A percentile compares a stretch with the other conserved stretches of the same genome.
These are phyloP conservation scores for Amorpha juglandis DNA, from an alignment of 2,888 invertebrate species.

Conservation along the genomic window DNA sequence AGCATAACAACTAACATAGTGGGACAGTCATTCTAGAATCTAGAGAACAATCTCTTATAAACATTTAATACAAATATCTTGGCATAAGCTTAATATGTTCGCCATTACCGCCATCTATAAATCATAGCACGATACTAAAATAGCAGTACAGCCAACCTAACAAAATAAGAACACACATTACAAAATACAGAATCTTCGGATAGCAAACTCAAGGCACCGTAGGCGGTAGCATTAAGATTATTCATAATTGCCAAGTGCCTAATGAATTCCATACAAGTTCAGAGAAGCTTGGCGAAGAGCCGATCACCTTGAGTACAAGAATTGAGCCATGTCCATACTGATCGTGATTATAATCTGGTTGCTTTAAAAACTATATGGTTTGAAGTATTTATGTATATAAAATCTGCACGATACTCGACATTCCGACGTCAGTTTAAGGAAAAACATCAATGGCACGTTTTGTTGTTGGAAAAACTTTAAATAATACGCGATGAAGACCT, in stretches of 20 bases:
- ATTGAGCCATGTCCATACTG: background rate
- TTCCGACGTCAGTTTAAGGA: background rate
- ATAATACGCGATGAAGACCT: too few relatives aligned
- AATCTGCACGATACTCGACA: background rate
- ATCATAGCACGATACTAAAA: background rate
- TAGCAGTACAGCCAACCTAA: slow-evolving; percentile 2
- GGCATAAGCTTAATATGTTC: background rate
- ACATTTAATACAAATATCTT: too few relatives aligned
- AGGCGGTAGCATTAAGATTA: slow-evolving; percentile 19
- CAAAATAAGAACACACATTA: background rate
- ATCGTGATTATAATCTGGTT: slow-evolving; percentile 6
- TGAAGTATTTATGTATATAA: background rate
- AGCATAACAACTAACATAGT: background rate
- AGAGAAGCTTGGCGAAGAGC: slow-evolving; percentile 29
- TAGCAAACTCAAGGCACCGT: slow-evolving; percentile 6
- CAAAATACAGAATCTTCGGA: slow-evolving; percentile 13
- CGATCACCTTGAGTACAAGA: slow-evolving; percentile 33
- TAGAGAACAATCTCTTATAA: too few relatives aligned
- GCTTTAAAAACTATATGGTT: background rate
- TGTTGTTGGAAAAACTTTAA: too few relatives aligned
- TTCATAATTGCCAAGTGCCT: slow-evolving; percentile 26
- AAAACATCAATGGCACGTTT: background rate
- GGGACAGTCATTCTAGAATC: background rate
- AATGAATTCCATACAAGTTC: slow-evolving; percentile 33
- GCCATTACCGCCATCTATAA: slow-evolving; percentile 8